Conservation (phyloP, 1,140 invertebrate species). For the Cherax quadricarinatus region DNA sequence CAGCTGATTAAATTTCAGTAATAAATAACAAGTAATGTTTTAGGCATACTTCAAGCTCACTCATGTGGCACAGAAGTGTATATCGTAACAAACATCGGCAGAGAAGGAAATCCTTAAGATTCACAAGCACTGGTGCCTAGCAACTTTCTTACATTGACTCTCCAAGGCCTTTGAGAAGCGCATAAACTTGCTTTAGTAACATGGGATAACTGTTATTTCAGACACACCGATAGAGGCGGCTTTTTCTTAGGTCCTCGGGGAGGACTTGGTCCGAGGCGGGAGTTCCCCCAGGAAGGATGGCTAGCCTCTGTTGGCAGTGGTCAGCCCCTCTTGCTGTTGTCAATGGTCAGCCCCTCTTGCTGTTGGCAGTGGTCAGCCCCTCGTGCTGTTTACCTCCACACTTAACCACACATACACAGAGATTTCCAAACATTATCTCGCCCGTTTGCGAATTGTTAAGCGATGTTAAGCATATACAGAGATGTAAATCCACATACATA, state of each 20-base stretch:
- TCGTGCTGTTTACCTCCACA: no score
- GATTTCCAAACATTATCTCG: no score
- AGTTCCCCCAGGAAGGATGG: not conserved
- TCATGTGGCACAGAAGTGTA: no score
- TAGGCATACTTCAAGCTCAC: no score
- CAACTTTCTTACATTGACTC: not conserved
- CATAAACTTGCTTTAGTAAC: conserved; percentile 8
- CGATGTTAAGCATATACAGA: no score
- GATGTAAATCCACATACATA: no score
- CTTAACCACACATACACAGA: not conserved
- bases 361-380: not conserved
- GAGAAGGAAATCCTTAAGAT: not conserved
- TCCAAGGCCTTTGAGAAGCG: not conserved
- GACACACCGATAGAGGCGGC: not conserved
- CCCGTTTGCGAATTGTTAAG: no score
- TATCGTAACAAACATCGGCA: not conserved
- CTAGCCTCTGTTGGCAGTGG: not conserved
- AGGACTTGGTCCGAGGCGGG: not conserved
- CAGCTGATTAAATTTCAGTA: no score
- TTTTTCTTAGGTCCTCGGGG: not conserved
- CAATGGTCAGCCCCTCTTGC: not conserved
- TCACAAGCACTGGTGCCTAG: not conserved
- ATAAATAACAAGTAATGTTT: no score
- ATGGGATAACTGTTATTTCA: not conserved
- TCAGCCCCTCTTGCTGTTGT: not conserved